Evolutionary conservation across 2,888 invertebrate species (phyloP).

Genomic region (Scrobipalpa costella): DNA sequence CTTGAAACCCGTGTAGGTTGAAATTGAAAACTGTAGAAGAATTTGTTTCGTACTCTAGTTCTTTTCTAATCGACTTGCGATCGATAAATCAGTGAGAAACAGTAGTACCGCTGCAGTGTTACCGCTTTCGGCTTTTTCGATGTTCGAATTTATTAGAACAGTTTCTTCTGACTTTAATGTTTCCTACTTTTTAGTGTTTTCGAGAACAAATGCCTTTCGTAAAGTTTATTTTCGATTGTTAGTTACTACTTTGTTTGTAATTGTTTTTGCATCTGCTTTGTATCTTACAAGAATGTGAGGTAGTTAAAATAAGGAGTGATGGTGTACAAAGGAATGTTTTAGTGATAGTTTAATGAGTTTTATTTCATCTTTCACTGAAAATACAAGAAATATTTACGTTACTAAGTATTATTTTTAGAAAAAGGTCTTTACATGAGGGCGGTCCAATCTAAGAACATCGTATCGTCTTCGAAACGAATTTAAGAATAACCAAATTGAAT

Average conservation of each 20-base stretch:
- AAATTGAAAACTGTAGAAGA: no score
- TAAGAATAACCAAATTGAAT: not conserved
- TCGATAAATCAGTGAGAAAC: conserved; percentile 29
- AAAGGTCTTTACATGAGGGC: not conserved
- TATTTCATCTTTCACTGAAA: conserved; percentile 3
- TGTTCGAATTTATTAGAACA: conserved; percentile 49
- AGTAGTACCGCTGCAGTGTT: conserved; percentile 11
- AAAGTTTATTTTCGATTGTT: conserved; percentile 41
- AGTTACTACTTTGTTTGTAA: conserved; percentile 35
- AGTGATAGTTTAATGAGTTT: conserved; percentile 17
- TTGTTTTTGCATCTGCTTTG: conserved; percentile 38
- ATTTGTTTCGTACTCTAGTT: conserved; percentile 16
- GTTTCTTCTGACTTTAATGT: conserved; percentile 52
- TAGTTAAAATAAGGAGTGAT: conserved; percentile 16
- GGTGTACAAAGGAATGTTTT: conserved; percentile 10
- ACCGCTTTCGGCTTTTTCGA: conserved; percentile 37
- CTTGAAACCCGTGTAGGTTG: no score
- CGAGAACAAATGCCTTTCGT: conserved; percentile 42
- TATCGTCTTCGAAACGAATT: not conserved
- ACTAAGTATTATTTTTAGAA: not conserved
- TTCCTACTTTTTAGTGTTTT: conserved; percentile 44
- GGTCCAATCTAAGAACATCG: not conserved
- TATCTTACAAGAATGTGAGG: conserved; percentile 24
- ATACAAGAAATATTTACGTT: not conserved
- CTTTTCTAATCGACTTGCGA: conserved; percentile 18